Conservation (phyloP, 1,140 invertebrate species). For the Nylanderia fulva region DNA sequence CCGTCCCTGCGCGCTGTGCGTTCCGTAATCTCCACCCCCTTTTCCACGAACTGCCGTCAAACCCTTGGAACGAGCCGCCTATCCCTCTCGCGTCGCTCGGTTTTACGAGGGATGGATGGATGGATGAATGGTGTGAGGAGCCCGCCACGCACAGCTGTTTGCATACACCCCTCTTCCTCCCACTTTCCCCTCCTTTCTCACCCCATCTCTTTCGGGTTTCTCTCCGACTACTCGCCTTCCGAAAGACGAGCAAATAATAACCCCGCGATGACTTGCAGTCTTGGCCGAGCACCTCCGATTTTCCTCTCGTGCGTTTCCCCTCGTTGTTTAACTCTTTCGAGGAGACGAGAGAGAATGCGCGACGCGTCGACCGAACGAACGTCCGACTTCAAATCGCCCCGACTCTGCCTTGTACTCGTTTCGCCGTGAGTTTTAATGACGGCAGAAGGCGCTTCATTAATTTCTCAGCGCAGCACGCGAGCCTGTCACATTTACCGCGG, state of each 20-base stretch:
- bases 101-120: conserved; percentile 71
- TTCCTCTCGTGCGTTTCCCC: conserved; percentile 9
- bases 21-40: conserved; percentile 56
- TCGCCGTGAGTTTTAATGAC: conserved; percentile 24
- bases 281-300: conserved; percentile 41
- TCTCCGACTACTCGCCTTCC: conserved; percentile 47
- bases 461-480: conserved; percentile 39
- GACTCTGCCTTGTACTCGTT: not conserved
- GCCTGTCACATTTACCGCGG: conserved; percentile 29
- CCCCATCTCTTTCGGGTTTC: not conserved
- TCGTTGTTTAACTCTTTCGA: conserved; percentile 11
- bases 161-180: conserved; percentile 72
- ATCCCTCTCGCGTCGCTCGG: conserved; percentile 54
- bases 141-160: conserved; percentile 83
- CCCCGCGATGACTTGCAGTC: conserved; percentile 74
- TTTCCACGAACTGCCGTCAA: conserved; percentile 57
- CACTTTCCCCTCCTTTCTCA: not conserved
- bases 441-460: conserved; percentile 50
- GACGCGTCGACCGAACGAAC: conserved; percentile 50
- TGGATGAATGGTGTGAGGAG: conserved; percentile 71
- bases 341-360: conserved; percentile 3
- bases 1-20: conserved; percentile 60
- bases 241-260: conserved; percentile 79
- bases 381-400: conserved; percentile 50
- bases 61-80: conserved; percentile 72